These are phyloP conservation scores for Troides oblongomaculatus DNA, from an alignment of 2,888 invertebrate genomes.

Conservation along the genomic window DNA sequence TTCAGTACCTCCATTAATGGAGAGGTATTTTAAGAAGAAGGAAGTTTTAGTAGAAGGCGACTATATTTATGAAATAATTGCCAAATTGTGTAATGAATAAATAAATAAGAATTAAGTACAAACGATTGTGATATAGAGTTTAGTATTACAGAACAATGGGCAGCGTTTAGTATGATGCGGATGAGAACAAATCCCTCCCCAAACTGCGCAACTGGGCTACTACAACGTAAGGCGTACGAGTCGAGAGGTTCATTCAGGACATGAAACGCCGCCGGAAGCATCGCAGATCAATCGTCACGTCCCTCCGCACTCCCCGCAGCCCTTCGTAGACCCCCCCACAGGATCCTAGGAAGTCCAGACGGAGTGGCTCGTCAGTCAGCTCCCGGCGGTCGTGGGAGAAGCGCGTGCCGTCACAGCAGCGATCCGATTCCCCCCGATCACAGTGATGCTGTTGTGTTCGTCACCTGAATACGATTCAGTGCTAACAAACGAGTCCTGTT, in stretches of 20 bases:
- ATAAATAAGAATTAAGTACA: background rate
- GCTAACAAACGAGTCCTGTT: conserved; percentile 40
- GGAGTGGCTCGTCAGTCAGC: conserved; percentile 55
- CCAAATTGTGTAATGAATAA: no score
- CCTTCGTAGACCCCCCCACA: conserved; percentile 36
- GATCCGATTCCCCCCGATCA: conserved; percentile 42
- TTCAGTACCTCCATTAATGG: no score
- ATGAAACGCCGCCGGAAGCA: conserved; percentile 56
- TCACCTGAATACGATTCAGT: conserved; percentile 48
- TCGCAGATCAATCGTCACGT: conserved; percentile 70
- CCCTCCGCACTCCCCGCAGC: conserved; percentile 41
- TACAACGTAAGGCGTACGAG: conserved; percentile 39
- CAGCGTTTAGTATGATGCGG: background rate
- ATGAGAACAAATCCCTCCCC: conserved; percentile 19
- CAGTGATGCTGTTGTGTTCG: conserved; percentile 62
- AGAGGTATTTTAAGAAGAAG: no score
- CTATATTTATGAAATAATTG: no score
- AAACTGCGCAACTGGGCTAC: conserved; percentile 16
- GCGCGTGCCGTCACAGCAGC: conserved; percentile 43
- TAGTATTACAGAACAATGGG: conserved; percentile 1
- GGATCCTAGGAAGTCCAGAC: conserved; percentile 54
- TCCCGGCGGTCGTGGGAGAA: conserved; percentile 47
- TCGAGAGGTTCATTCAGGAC: conserved; percentile 63
- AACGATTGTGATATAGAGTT: background rate
- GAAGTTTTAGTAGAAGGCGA: no score